These are phyloP conservation scores for Emesis furor DNA, from an alignment of 2,888 invertebrate genomes.

Conservation along the genomic window DNA sequence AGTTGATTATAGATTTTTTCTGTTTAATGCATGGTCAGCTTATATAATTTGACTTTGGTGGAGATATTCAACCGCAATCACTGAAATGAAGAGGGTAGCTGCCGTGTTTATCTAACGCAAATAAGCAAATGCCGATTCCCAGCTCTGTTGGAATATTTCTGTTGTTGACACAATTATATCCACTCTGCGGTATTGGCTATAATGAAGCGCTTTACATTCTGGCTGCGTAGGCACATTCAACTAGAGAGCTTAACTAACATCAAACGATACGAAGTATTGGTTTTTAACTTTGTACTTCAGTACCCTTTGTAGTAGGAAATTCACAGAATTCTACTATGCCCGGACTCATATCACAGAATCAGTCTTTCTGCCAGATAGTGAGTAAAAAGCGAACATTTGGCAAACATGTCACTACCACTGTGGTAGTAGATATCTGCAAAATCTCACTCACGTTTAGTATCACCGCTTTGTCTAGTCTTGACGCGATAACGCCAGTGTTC, in stretches of 20 bases:
- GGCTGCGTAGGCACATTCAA: slow-evolving; percentile 13
- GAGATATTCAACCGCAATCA: slow-evolving; percentile 6
- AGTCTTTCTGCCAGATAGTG: too few species aligned
- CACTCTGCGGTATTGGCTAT: slow-evolving; percentile 17
- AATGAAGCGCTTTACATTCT: slow-evolving; percentile 4
- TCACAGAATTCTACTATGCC: too few species aligned
- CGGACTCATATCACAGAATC: too few species aligned
- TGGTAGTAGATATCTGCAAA: too few species aligned
- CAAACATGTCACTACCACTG: too few species aligned
- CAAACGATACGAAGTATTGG: not conserved
- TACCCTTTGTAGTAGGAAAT: too few species aligned
- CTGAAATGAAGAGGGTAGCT: slow-evolving; percentile 59
- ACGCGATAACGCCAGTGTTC: too few species aligned
- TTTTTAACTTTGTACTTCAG: not conserved
- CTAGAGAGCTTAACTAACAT: not conserved
- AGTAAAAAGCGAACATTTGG: too few species aligned
- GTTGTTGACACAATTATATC: slow-evolving; percentile 18
- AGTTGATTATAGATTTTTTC: not conserved
- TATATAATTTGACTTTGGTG: not conserved
- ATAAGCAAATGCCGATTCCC: slow-evolving; percentile 79
- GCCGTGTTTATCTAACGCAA: slow-evolving; percentile 80
- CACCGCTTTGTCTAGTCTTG: too few species aligned
- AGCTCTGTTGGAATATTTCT: slow-evolving; percentile 81
- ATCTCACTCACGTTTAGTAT: too few species aligned
- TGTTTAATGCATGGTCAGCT: not conserved